Evolutionary conservation across 1,140 invertebrate genomes (phyloP).

Genomic region (Globodera rostochiensis): DNA sequence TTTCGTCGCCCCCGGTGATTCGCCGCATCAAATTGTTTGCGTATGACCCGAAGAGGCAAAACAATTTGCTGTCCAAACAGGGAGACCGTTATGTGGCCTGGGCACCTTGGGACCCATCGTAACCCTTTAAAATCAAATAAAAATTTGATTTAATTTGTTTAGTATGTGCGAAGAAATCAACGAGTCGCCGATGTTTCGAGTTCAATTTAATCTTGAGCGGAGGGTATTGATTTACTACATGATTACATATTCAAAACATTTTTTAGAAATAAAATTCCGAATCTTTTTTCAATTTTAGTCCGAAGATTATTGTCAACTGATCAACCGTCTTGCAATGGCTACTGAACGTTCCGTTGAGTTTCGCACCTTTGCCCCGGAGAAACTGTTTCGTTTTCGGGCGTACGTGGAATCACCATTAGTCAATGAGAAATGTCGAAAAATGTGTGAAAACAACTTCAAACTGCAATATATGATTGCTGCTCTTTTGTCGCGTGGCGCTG

Average conservation of each 20-base stretch:
- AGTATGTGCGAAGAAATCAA: constrained; percentile 19
- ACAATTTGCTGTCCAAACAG: constrained; percentile 31
- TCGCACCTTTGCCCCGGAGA: constrained; percentile 25
- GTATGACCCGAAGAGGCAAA: constrained; percentile 18
- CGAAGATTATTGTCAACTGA: constrained; percentile 24
- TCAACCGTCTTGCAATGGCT: constrained; percentile 33
- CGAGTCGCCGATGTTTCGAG: constrained; percentile 34
- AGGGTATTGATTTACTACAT: constrained; percentile 8
- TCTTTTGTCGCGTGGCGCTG: constrained; percentile 44
- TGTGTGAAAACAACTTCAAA: constrained; percentile 41
- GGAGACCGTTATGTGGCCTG: constrained; percentile 34
- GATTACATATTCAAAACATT: not conserved
- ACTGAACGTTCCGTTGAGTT: constrained; percentile 35
- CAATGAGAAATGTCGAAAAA: constrained; percentile 32
- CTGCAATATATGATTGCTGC: constrained; percentile 51
- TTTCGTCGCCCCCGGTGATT: constrained; percentile 35
- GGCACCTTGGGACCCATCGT: constrained; percentile 2
- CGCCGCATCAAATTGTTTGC: constrained; percentile 30
- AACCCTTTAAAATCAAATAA: not conserved
- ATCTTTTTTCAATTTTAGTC: constrained; percentile 8
- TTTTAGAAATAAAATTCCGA: constrained; percentile 13
- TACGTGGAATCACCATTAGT: constrained; percentile 27
- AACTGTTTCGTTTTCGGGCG: constrained; percentile 1
- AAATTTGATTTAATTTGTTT: not conserved
- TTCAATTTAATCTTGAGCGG: constrained; percentile 15